Conservation (phyloP, 1,140 invertebrate species). For the Trissolcus basalis region DNA sequence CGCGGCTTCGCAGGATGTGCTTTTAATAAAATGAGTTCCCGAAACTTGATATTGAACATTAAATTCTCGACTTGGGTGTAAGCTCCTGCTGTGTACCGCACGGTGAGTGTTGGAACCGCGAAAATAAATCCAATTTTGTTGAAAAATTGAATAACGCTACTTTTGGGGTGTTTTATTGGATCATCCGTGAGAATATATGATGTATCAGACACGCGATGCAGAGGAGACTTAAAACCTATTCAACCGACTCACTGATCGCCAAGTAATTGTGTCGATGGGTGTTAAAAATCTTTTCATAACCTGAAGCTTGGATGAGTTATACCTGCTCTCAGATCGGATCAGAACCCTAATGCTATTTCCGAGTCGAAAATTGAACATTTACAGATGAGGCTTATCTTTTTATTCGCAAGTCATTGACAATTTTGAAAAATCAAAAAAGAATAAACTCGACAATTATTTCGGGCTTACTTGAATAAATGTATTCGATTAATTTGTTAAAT, state of each 20-base stretch:
- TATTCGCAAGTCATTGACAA: conserved; percentile 39
- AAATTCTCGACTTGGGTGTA: too few relatives aligned
- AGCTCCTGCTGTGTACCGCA: too few relatives aligned
- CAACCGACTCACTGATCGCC: conserved; percentile 9
- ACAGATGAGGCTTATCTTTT: conserved; percentile 21
- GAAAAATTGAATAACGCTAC: background rate
- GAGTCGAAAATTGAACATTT: conserved; percentile 29
- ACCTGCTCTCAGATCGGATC: conserved; percentile 21
- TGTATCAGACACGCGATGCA: background rate
- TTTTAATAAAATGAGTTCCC: too few relatives aligned
- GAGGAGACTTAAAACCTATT: background rate
- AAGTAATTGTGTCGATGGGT: conserved; percentile 13
- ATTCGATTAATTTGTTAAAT: conserved; percentile 1
- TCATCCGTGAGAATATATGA: background rate
- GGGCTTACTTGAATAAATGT: conserved; percentile 7
- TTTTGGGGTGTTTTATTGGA: conserved; percentile 3
- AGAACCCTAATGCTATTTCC: conserved; percentile 27
- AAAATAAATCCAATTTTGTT: too few relatives aligned
- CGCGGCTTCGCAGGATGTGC: too few relatives aligned
- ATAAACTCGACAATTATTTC: conserved; percentile 35
- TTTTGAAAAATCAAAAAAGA: too few relatives aligned
- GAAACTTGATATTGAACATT: conserved; percentile 7
- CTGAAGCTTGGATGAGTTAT: conserved; percentile 15
- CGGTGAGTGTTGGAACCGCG: too few relatives aligned
- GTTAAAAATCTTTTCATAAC: conserved; percentile 25